Conservation (phyloP, 2,888 invertebrate genomes). For the Periphyllus acericola region DNA sequence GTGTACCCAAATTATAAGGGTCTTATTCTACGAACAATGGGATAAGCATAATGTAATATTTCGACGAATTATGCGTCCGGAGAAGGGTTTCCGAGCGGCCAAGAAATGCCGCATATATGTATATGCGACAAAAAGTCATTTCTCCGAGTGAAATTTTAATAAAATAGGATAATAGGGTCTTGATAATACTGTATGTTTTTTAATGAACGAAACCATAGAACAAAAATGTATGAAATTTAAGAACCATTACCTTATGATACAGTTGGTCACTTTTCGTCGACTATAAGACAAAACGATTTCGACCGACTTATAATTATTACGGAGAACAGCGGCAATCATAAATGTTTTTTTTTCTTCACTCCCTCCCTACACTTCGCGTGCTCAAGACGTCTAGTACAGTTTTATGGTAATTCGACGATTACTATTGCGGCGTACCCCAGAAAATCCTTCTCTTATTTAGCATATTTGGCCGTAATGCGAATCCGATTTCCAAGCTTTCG, state of each 20-base stretch:
- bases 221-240: not conserved
- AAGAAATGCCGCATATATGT: too few relatives aligned
- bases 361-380: not conserved
- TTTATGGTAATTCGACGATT: conserved; percentile 54
- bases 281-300: not conserved
- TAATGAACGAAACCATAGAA: not conserved
- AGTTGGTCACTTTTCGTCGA: not conserved
- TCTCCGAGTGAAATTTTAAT: not conserved
- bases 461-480: conserved; percentile 56
- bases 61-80: not conserved
- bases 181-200: not conserved
- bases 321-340: not conserved
- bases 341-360: not conserved
- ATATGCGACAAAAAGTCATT: not conserved
- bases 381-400: conserved; percentile 34
- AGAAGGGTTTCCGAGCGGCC: not conserved
- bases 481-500: conserved; percentile 43
- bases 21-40: not conserved
- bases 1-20: conserved; percentile 6
- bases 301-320: conserved; percentile 22
- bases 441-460: conserved; percentile 51
- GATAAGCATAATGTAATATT: not conserved
- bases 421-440: conserved; percentile 1
- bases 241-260: not conserved
- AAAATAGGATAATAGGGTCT: too few relatives aligned